phyloP scores from a whole-genome alignment of 2,797 vertebrate species.

The Poliocrania exsul region DNA sequence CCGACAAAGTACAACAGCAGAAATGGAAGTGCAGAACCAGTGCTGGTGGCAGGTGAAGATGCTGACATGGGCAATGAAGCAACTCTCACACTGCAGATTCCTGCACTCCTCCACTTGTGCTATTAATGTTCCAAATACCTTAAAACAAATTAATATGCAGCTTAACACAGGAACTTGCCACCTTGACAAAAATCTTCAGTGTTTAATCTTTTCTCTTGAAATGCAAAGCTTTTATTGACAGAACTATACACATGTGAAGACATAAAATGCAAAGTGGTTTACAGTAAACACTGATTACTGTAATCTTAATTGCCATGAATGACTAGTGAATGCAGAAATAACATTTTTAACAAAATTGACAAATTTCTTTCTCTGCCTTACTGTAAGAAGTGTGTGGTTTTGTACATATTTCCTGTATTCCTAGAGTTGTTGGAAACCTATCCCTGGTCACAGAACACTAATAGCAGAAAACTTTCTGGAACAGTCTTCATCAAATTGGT shows the following conservation, averaged over 20 bases:
- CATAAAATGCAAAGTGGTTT: slow-evolving; percentile 16
- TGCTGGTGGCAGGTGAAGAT: not conserved
- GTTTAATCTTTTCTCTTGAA: not conserved
- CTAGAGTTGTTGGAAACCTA: not conserved
- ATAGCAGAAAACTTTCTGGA: not conserved
- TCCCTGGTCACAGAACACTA: not conserved
- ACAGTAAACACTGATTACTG: not conserved
- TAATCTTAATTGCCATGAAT: slow-evolving; percentile 14
- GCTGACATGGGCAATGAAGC: not conserved
- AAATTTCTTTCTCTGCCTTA: not conserved
- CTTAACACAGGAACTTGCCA: not conserved
- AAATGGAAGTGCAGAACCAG: not conserved
- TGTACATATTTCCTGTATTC: not conserved
- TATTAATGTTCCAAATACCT: not conserved
- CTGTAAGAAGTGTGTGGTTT: not conserved
- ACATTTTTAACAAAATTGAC: not conserved
- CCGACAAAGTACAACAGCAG: not conserved
- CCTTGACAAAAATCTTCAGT: not conserved
- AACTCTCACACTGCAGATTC: not conserved
- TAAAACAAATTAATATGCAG: not conserved
- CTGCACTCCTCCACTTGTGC: not conserved
- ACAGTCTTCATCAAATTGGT: not conserved
- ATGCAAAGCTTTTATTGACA: not conserved
- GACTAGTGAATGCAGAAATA: not conserved
- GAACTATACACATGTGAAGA: not conserved